A percentile compares a stretch with the other conserved stretches of the same genome.
These are phyloP conservation scores for Cephus nigrinus DNA, from an alignment of 2,888 invertebrate species.

Conservation along the genomic window DNA sequence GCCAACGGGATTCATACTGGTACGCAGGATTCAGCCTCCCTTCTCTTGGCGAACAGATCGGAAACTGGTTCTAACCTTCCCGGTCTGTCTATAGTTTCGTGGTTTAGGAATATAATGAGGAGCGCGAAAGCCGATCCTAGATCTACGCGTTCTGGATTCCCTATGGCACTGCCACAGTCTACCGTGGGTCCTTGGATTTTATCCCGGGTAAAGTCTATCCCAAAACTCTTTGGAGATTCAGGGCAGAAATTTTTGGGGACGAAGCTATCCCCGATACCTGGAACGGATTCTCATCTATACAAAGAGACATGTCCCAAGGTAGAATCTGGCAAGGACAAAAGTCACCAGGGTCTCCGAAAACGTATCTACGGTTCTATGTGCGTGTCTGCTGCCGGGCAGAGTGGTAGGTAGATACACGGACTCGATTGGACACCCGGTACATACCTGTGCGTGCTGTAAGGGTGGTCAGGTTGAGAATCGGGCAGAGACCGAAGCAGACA, in stretches of 20 bases:
- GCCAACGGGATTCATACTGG: slow-evolving; percentile 55
- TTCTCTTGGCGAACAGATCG: slow-evolving; percentile 27
- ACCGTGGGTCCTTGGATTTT: not conserved
- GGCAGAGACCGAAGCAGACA: slow-evolving; percentile 45
- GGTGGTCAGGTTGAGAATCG: slow-evolving; percentile 52
- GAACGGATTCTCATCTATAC: not conserved
- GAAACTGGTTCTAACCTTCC: slow-evolving; percentile 54
- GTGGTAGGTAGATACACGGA: not conserved
- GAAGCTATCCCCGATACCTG: not conserved
- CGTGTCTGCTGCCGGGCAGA: not conserved
- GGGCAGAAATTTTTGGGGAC: not conserved
- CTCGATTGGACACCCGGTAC: slow-evolving; percentile 40
- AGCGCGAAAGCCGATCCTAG: not conserved
- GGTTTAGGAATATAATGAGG: slow-evolving; percentile 1
- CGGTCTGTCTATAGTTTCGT: slow-evolving; percentile 14
- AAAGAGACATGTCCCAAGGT: not conserved
- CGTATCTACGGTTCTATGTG: not conserved
- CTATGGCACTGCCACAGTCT: not conserved
- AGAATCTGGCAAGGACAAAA: not conserved
- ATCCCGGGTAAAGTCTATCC: not conserved
- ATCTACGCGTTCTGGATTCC: not conserved
- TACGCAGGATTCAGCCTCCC: slow-evolving; percentile 39
- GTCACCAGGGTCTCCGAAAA: slow-evolving; percentile 1
- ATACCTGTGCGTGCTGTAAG: slow-evolving; percentile 46
- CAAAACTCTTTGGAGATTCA: not conserved